A percentile compares a stretch with the other conserved stretches of the same genome.
phyloP scores from a whole-genome alignment of 2,888 invertebrate genomes.

The Cephus pulcher region DNA sequence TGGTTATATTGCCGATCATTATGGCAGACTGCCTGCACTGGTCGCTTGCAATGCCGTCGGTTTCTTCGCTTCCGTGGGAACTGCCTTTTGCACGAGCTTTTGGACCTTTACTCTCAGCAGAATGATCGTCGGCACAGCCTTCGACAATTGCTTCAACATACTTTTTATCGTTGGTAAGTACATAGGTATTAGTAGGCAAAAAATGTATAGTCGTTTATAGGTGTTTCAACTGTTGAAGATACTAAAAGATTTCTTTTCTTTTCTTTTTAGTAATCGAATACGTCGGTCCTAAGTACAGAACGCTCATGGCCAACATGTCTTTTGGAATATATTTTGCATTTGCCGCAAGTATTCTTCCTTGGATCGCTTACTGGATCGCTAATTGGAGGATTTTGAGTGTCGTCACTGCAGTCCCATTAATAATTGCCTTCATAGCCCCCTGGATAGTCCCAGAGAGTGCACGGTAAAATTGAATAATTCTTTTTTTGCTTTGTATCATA shows the following conservation, averaged over 20 bases:
- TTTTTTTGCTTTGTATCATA: background rate
- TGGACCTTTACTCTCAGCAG: constrained; percentile 83
- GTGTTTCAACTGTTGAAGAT: background rate
- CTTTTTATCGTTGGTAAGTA: constrained; percentile 89
- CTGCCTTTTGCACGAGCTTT: constrained; percentile 80
- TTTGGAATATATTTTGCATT: constrained; percentile 89
- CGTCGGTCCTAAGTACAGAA: constrained; percentile 89
- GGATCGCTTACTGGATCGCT: constrained; percentile 84
- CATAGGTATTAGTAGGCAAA: background rate
- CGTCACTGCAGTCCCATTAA: constrained; percentile 81
- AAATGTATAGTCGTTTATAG: background rate
- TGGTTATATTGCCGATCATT: constrained; percentile 89
- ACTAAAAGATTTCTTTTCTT: background rate
- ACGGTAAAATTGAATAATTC: constrained; percentile 52
- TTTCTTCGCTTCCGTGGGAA: constrained; percentile 77
- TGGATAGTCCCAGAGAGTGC: constrained; percentile 88
- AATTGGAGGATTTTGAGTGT: constrained; percentile 84
- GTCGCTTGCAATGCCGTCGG: constrained; percentile 86
- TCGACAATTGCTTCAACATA: constrained; percentile 92
- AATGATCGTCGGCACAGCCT: constrained; percentile 87
- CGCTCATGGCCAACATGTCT: constrained; percentile 91
- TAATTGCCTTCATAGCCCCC: constrained; percentile 78
- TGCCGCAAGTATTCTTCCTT: constrained; percentile 83
- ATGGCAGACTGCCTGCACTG: constrained; percentile 86
- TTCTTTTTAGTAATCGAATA: constrained; percentile 81